Evolutionary conservation across 2,888 invertebrate genomes (phyloP), one percentile per base, ranked within the genome.

Genomic region (Tenthredo mesomela): DNA sequence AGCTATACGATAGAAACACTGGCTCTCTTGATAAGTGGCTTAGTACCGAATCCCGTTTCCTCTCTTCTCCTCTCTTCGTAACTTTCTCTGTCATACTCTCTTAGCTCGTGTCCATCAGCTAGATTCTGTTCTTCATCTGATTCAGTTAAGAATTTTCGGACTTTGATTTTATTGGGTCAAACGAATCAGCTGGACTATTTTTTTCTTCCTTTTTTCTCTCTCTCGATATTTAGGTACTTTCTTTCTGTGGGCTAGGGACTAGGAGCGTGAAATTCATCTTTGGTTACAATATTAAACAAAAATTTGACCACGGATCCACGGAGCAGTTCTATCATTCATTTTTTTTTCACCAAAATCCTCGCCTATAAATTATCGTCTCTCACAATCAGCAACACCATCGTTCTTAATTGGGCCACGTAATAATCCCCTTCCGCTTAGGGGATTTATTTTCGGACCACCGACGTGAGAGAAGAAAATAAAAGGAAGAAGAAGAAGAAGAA

Each of bases 341-440:
- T 82, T 82, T 82, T 50, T 58, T 58, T 29, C 67, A 21, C 71
- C 65, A 43, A 83, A 71, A 65, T 84, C 54, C 40, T 58, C 37
- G 18, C 50, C 73, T 65, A 85, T 85, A 88, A 88, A 88, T 88
- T 86, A 88, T 86, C 87, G 85, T 85, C 84, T 85, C 86, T 83
- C 82, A 82, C 82, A 82, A 65, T 82, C 82, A 50, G 67, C 67
- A 82, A 78, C 61, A 58, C 78, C 84, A 82, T 86, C 85, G 86
- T 70, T 86, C 88, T 89, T 90, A 90, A 90, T 90, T 90, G 88
- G 88, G 86, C 87, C 89, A 77, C 88, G 88, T 87, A 89, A 90
- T 90, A 89, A 90, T 89, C 86, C 88, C 87, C 87, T 86, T 87
- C 86, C 82, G 84, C 89, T 88, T 71, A 87, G 87, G 87, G 87